Evolutionary conservation across 2,888 invertebrate genomes (phyloP), one percentile per base, ranked within the genome.

Genomic region (Limenitis camilla): DNA sequence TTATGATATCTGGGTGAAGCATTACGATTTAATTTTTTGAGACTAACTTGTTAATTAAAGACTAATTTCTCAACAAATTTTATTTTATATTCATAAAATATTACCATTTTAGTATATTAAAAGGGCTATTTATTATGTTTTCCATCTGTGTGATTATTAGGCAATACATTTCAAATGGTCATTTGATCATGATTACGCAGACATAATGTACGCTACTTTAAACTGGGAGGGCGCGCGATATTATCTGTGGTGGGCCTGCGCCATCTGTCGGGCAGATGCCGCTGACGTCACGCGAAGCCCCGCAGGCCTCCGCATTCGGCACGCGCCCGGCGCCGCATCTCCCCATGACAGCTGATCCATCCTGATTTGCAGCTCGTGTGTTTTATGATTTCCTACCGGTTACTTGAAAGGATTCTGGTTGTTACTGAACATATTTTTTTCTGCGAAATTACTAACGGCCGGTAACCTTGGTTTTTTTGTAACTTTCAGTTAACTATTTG

Each of bases 201-300:
- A 55, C 52, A 42, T 49, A 40, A 40, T 46, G 49, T 36, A 52
- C 49, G 40, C 55, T 56, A 42, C 50, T 49, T 52, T 44, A 45
- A 53, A 56, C 33, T 53, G 49, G 53, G 49, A 40, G 59, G 55
- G 56, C 56, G 56, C 76, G 81, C 77, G 84, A 85, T 86, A 84
- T 78, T 78, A 87, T 87, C 86, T 82, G 62, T 53, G 61, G 63
- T 67, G 68, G 80, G 81, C 71, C 69, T 73, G 69, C 75, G 81
- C 85, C 87, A 86, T 83, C 86, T 86, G 86, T 70, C 80, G 68
- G 81, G 78, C 86, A 86, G 86, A 86, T 86, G 86, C 75, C 68
- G 66, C 76, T 83, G 83, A 84, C 84, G 86, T 86, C 86, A 86
- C 80, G 85, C 80, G 85, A 86, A 83, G 82, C 80, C 79, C 74